A percentile compares a stretch with the other conserved stretches of the same genome.
Evolutionary conservation across 2,113 vertebrate genomes (phyloP).

Genomic region (Pogonocichla stellata): DNA sequence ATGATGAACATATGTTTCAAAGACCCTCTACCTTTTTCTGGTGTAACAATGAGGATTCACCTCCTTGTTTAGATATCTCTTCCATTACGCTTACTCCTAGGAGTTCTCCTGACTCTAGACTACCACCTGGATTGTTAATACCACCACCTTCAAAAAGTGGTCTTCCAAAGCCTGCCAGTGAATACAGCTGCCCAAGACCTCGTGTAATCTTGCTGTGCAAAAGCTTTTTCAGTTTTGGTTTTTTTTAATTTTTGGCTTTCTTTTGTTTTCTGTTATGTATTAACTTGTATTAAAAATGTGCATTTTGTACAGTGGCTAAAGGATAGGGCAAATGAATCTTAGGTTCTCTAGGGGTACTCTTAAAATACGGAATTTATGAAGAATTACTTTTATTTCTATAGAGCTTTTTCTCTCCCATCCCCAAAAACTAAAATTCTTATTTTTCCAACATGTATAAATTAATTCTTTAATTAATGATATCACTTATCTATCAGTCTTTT

Average conservation of each 20-base stretch:
- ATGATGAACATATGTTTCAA: conserved; percentile 82
- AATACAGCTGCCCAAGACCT: conserved; percentile 84
- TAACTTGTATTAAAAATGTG: conserved; percentile 12
- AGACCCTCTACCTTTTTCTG: conserved; percentile 88
- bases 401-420: background rate
- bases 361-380: background rate
- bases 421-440: background rate
- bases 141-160: conserved; percentile 84
- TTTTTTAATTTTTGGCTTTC: background rate
- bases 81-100: conserved; percentile 89
- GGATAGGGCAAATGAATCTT: background rate
- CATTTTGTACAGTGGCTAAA: conserved; percentile 65
- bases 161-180: conserved; percentile 78
- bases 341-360: background rate
- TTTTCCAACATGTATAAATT: background rate
- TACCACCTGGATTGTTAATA: conserved; percentile 83
- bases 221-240: background rate
- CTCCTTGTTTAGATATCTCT: conserved; percentile 89
- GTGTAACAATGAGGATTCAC: conserved; percentile 82
- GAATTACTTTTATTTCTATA: background rate
- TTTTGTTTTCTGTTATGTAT: conserved; percentile 1
- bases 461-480: background rate
- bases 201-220: conserved; percentile 77
- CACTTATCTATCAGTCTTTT: background rate
- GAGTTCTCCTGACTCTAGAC: conserved; percentile 87